These are phyloP conservation scores for Agrochola lota DNA, from an alignment of 2,888 invertebrate genomes.

Conservation along the genomic window DNA sequence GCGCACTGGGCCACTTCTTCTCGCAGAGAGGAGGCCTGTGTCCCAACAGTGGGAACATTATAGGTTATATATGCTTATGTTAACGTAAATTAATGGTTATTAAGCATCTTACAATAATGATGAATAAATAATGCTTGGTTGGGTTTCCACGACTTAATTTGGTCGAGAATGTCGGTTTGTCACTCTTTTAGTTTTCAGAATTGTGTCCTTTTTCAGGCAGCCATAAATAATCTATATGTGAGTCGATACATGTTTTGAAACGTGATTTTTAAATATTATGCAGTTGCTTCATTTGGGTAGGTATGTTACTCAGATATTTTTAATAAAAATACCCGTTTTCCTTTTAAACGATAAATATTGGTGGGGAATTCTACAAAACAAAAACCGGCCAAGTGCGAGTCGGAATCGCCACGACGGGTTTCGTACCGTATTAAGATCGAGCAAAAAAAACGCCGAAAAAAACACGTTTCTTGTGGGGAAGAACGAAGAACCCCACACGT, in stretches of 20 bases:
- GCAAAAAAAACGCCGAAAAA: no score
- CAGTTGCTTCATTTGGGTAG: background rate
- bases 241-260: background rate
- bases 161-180: background rate
- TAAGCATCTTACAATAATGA: background rate
- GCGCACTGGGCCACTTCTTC: no score
- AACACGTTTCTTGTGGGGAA: no score
- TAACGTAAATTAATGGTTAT: background rate
- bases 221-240: background rate
- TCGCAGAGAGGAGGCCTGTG: no score
- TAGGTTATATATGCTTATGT: no score
- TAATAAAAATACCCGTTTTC: background rate
- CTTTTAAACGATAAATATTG: no score
- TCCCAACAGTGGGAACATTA: no score
- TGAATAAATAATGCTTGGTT: background rate
- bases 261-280: background rate
- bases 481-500: no score
- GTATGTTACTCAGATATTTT: background rate
- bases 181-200: background rate
- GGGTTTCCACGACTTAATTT: no score
- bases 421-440: no score
- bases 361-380: background rate
- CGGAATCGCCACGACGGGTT: no score
- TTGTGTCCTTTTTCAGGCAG: background rate
- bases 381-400: no score